Base-by-base conservation (phyloP, 2,797 vertebrate species). In the Coregonus ussuriensis region DNA sequence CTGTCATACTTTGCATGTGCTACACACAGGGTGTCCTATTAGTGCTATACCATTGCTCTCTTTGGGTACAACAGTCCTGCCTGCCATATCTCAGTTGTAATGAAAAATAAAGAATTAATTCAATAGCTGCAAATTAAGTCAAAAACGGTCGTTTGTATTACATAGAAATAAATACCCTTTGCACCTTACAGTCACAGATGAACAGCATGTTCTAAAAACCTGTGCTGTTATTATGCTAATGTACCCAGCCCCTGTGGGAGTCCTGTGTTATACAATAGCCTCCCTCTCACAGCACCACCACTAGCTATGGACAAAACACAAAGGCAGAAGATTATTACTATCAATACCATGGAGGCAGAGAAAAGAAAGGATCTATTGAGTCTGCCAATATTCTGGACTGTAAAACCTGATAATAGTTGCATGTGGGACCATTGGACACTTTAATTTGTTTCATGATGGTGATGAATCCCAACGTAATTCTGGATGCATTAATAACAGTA, bases 1-100 rank as follows among this genome's bases (percentile, higher is more conserved):
- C 71, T 79, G 62, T 67, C 74, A 59, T 68, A 66, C 76, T 82
- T 72, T 21, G 16, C 76, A 77, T 75, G 71, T 41, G 47, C 16
- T 53, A 18, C 66, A 67, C 15, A 65, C 25, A 33, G 0, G 31
- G 31, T 67, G 9, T 15, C 29, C 31, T 35, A 16, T 37, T 35
- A 67, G 37, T 16, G 67, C 35, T 6, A 69, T 16, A 72, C 15
- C 51, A 54, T 54, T 59, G 11, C 54, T 18, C 51, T 16, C 25
- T 72, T 71, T 37, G 31, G 37, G 41, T 47, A 51, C 41, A 25
- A 5, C n/a, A 71, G 11, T 51, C n/a, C 41, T 70, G 18, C 35
- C 6, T n/a, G 56, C 5, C n/a, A n/a, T 6, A 59, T 3, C 56
- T 6, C 59, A 63, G 59, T 25, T 63, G 59, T 25, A 21, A 47